Conservation (phyloP, 2,113 vertebrate species). For the Oostethus manadensis region DNA sequence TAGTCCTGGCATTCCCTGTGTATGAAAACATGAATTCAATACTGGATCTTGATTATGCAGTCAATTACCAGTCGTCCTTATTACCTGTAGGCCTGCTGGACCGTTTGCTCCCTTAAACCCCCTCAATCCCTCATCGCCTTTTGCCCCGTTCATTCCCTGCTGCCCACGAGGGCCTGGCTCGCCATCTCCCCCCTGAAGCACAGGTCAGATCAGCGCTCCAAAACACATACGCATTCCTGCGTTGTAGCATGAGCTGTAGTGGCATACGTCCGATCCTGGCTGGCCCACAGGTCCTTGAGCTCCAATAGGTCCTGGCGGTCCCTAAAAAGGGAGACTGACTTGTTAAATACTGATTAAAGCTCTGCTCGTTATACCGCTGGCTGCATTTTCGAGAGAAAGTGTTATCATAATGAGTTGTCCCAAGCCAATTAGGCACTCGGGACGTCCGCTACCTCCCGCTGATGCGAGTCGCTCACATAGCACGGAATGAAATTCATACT, state of each 20-base stretch:
- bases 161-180: constrained; percentile 84
- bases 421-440: constrained; percentile 19
- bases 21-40: constrained; percentile 22
- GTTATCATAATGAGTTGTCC: constrained; percentile 12
- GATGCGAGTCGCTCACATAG: constrained; percentile 10
- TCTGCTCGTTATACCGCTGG: constrained; percentile 15
- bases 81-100: constrained; percentile 82
- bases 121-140: constrained; percentile 84
- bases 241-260: background rate
- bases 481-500: constrained; percentile 46
- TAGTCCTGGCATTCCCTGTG: constrained; percentile 85
- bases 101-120: constrained; percentile 79
- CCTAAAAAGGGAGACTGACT: constrained; percentile 63
- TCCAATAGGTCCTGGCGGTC: constrained; percentile 81
- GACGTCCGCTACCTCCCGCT: constrained; percentile 9
- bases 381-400: constrained; percentile 11
- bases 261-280: constrained; percentile 76
- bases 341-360: constrained; percentile 17
- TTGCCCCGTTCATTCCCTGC: constrained; percentile 85
- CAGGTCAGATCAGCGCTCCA: constrained; percentile 4
- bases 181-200: constrained; percentile 80
- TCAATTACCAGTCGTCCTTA: constrained; percentile 5
- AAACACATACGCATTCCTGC: background rate
- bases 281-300: constrained; percentile 81
- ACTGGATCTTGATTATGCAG: background rate